Evolutionary conservation across 1,140 invertebrate species (phyloP).

Genomic region (Nylanderia fulva): DNA sequence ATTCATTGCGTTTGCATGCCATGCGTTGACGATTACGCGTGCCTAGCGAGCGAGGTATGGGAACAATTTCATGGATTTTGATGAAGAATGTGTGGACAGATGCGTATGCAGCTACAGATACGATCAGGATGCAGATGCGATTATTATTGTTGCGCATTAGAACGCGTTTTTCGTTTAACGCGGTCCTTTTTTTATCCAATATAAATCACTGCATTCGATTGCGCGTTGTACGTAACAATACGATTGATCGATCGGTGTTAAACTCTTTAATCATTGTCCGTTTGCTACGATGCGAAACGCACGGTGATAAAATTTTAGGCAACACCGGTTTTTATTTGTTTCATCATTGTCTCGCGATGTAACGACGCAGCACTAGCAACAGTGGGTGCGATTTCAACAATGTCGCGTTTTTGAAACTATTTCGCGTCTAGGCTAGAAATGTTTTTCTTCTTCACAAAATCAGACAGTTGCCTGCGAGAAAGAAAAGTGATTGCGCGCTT

Average conservation of each 20-base stretch:
- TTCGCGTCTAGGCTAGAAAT: not conserved
- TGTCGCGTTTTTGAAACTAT: not conserved
- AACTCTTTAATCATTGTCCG: not conserved
- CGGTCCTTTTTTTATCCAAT: not conserved
- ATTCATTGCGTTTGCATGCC: not conserved
- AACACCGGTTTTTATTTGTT: not conserved
- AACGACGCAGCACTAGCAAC: not conserved
- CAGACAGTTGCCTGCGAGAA: not conserved
- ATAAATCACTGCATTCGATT: slow-evolving; percentile 7
- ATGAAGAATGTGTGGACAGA: slow-evolving; percentile 26
- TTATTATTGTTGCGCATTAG: slow-evolving; percentile 40
- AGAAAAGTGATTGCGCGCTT: not conserved
- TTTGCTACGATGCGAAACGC: not conserved
- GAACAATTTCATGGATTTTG: slow-evolving; percentile 46
- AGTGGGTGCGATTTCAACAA: slow-evolving; percentile 8
- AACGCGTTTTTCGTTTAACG: not conserved
- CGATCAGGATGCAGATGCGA: not conserved
- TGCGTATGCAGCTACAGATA: not conserved
- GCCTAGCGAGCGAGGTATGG: slow-evolving; percentile 10
- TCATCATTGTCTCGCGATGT: not conserved
- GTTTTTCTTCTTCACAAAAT: not conserved
- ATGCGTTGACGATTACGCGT: slow-evolving; percentile 39
- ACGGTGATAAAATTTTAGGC: not conserved
- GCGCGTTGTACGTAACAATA: not conserved
- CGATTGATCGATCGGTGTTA: not conserved